Evolutionary conservation across 2,888 invertebrate species (phyloP).

Genomic region (Amphimallon solstitiale): DNA sequence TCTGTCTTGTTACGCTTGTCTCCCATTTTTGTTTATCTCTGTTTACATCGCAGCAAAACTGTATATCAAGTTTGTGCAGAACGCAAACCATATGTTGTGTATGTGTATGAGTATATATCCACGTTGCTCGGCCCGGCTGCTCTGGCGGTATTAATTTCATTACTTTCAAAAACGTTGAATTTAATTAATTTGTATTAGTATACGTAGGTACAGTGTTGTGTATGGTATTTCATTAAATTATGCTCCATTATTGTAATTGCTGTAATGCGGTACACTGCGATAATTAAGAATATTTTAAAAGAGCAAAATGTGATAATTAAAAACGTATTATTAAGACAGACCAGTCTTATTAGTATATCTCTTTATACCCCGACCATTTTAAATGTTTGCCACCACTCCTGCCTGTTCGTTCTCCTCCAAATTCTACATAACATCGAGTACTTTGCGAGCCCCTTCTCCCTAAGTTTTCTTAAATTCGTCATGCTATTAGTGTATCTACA

Average conservation of each 20-base stretch:
- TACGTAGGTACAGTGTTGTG: neutral
- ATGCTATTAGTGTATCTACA: no score
- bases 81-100: no score
- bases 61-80: no score
- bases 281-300: neutral
- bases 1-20: neutral
- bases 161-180: conserved; percentile 34
- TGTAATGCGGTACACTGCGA: neutral
- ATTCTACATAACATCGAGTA: no score
- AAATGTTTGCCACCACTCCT: no score
- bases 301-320: no score
- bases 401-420: no score
- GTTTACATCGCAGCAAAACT: neutral
- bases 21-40: neutral
- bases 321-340: no score
- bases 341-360: no score
- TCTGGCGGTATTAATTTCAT: conserved; percentile 38
- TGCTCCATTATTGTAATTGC: conserved; percentile 9
- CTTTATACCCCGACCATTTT: no score
- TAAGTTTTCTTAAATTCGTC: no score
- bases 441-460: no score
- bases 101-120: neutral
- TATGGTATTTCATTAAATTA: conserved; percentile 2
- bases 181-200: conserved; percentile 39
- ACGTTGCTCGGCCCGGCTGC: conserved; percentile 46